Evolutionary conservation across 1,140 invertebrate genomes (phyloP), one percentile per base, ranked within the genome.

Genomic region (Metopolophium dirhodum): DNA sequence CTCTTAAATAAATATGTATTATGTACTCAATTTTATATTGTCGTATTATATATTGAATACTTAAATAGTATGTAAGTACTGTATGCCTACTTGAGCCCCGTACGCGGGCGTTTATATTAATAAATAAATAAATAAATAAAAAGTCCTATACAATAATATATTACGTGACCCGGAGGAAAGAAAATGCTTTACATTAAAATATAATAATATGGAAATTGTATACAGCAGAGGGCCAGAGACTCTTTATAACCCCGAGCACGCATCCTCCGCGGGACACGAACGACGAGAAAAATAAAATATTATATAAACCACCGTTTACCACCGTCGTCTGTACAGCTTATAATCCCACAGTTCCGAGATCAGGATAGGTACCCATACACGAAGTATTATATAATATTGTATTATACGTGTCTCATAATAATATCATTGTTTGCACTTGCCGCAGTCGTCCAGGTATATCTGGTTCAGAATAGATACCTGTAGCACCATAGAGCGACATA

Each of bases 391-490:
- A n/a, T 7, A 30, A 61, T 61, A 61, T 11, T 61, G 30, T 30
- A 77, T 77, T n/a, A 77, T 77, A 77, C n/a, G 61, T 20, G 61
- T n/a, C 61, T 77, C 14, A n/a, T 77, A 77, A 77, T 77, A 77
- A 77, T 77, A n/a, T 77, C 61, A 77, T n/a, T 77, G 61, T 77
- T 77, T 77, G 61, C 61, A 77, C 61, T 77, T 77, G 61, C 61
- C n/a, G 11, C 30, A n/a, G 61, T 77, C n/a, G 30, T n/a, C 14
- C 14, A n/a, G n/a, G 18, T n/a, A n/a, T n/a, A 18, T 77, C 61
- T 77, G 61, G n/a, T n/a, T n/a, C n/a, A 35, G 61, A 7, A 77
- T n/a, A 6, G 3, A 14, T n/a, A 77, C 61, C 30, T 77, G 61
- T n/a, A 77, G 51, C 51, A 54, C 51, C 22, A 22, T 23, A 18